phyloP scores from a whole-genome alignment of 1,140 invertebrate species.

The Gonatopus flavifemur region DNA sequence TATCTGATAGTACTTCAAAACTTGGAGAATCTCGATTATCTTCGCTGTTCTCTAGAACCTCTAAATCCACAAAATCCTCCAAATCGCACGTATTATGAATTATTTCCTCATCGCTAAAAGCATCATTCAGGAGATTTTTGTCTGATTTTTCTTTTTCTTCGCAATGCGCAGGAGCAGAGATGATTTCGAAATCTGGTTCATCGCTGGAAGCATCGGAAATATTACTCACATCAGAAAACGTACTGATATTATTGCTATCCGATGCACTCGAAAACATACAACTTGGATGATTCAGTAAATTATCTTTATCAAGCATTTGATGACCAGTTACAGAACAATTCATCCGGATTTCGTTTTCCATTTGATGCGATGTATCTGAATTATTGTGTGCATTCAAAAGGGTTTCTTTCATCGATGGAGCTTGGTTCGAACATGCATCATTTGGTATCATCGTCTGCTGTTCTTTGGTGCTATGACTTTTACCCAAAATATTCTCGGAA shows the following conservation, averaged over 20 bases:
- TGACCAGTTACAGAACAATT: constrained; percentile 24
- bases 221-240: constrained; percentile 7
- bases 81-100: neutral
- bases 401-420: neutral
- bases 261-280: neutral
- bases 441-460: neutral
- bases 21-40: constrained; percentile 21
- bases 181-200: constrained; percentile 22
- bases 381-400: neutral
- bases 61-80: too few species aligned
- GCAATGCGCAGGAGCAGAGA: neutral
- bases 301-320: constrained; percentile 15
- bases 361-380: neutral
- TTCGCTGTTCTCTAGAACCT: constrained; percentile 3
- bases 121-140: too few species aligned
- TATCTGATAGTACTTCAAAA: constrained; percentile 23
- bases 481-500: neutral
- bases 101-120: neutral
- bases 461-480: neutral
- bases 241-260: constrained; percentile 21
- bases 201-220: constrained; percentile 4
- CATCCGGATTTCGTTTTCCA: constrained; percentile 18
- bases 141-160: neutral
- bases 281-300: neutral
- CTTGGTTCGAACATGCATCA: too few species aligned